These are phyloP conservation scores for Nymphalis c-album DNA, from an alignment of 2,888 invertebrate species.

Conservation along the genomic window DNA sequence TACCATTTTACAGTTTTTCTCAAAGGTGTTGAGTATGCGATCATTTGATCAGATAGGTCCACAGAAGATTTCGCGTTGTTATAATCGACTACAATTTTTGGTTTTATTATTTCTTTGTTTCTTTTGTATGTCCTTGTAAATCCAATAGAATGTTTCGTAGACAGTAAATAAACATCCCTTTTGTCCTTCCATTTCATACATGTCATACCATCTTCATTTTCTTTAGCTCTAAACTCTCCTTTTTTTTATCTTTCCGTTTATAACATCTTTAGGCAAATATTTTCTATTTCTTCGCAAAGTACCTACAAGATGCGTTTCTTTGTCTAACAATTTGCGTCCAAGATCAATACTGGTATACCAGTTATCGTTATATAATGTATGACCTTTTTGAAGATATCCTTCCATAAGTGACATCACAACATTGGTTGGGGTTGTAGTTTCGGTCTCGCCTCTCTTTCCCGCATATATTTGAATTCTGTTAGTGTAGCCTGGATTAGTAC, in stretches of 20 bases:
- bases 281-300: conserved; percentile 38
- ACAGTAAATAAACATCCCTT: too few relatives aligned
- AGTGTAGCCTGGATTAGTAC: conserved; percentile 33
- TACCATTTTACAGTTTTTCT: too few relatives aligned
- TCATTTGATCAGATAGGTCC: too few relatives aligned
- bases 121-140: too few relatives aligned
- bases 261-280: conserved; percentile 41
- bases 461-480: conserved; percentile 28
- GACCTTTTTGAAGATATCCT: conserved; percentile 28
- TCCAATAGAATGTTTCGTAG: too few relatives aligned
- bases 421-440: conserved; percentile 30
- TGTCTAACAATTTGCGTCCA: conserved; percentile 22
- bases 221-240: too few relatives aligned
- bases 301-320: conserved; percentile 38
- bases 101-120: too few relatives aligned
- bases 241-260: conserved; percentile 37
- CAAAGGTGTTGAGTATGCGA: too few relatives aligned
- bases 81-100: too few relatives aligned
- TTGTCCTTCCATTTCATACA: too few relatives aligned
- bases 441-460: conserved; percentile 26
- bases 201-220: too few relatives aligned
- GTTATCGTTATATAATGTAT: conserved; percentile 34
- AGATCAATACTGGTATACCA: conserved; percentile 38
- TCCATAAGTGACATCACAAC: conserved; percentile 32
- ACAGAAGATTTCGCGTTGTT: too few relatives aligned